Conservation (phyloP, 2,113 vertebrate species). For the Cathartes aura region DNA sequence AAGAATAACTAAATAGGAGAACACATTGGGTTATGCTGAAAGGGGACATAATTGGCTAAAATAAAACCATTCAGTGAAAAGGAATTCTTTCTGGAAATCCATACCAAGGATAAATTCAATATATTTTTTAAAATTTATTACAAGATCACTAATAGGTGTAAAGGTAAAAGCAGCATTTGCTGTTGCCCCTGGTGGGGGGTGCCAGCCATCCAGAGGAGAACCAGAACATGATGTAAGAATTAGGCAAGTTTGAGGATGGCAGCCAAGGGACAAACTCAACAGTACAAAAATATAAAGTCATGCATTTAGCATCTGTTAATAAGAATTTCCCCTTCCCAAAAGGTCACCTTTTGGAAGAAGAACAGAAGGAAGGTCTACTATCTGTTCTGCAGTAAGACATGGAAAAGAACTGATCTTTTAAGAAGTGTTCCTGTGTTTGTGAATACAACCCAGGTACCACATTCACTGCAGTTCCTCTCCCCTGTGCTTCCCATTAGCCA, state of each 20-base stretch:
- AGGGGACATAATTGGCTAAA: not conserved
- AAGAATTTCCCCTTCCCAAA: not conserved
- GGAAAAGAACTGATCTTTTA: not conserved
- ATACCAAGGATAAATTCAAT: not conserved
- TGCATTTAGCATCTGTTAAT: not conserved
- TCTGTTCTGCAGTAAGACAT: not conserved
- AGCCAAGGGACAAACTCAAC: not conserved
- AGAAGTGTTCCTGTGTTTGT: not conserved
- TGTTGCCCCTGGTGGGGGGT: accelerated
- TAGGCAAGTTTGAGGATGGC: not conserved
- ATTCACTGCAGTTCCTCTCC: not conserved
- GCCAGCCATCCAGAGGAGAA: not conserved
- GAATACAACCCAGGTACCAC: not conserved
- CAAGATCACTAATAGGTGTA: not conserved
- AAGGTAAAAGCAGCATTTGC: not conserved
- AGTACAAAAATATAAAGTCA: not conserved
- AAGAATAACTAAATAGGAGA: not conserved
- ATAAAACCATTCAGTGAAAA: not conserved
- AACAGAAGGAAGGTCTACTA: not conserved
- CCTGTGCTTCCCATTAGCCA: not conserved
- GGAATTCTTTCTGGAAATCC: not conserved
- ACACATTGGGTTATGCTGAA: not conserved
- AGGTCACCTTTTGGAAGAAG: not conserved
- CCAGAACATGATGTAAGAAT: not conserved
- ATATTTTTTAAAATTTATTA: not conserved